Conservation (phyloP, 2,113 vertebrate genomes). For the Mustela lutreola region DNA sequence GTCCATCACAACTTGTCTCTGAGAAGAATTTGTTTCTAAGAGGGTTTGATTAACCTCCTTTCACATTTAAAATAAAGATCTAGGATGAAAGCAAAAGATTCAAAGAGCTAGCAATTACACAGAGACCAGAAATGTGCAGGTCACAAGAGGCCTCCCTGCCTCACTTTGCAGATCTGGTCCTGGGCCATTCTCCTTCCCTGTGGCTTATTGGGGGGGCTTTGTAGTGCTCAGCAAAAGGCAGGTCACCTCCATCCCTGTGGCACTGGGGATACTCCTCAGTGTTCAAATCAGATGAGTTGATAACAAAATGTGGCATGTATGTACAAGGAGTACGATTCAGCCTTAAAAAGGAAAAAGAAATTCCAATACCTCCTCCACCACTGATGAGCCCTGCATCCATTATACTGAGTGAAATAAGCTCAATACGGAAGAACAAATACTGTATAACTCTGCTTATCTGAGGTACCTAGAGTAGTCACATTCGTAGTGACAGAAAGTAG, state of each 20-base stretch:
- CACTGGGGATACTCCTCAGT: not conserved
- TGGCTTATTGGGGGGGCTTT: not conserved
- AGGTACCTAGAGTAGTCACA: not conserved
- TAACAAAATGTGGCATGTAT: not conserved
- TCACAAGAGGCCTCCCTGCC: not conserved
- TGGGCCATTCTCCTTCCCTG: not conserved
- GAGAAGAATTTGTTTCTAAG: not conserved
- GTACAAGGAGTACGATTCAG: not conserved
- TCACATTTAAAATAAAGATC: conserved; percentile 17
- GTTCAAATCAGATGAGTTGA: not conserved
- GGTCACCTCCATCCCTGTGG: not conserved
- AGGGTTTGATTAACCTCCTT: not conserved
- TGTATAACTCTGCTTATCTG: not conserved
- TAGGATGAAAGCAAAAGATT: not conserved
- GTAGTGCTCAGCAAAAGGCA: not conserved
- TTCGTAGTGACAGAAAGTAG: not conserved
- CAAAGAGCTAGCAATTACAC: not conserved
- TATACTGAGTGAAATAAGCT: not conserved
- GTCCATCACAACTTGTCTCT: not conserved
- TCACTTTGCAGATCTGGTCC: not conserved
- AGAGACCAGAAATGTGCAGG: not conserved
- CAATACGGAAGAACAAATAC: not conserved
- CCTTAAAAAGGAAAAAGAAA: not conserved
- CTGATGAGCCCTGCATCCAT: not conserved
- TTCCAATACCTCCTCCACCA: not conserved